These are phyloP conservation scores for Plebejus melissa DNA, from an alignment of 2,888 invertebrate genomes.

Conservation along the genomic window DNA sequence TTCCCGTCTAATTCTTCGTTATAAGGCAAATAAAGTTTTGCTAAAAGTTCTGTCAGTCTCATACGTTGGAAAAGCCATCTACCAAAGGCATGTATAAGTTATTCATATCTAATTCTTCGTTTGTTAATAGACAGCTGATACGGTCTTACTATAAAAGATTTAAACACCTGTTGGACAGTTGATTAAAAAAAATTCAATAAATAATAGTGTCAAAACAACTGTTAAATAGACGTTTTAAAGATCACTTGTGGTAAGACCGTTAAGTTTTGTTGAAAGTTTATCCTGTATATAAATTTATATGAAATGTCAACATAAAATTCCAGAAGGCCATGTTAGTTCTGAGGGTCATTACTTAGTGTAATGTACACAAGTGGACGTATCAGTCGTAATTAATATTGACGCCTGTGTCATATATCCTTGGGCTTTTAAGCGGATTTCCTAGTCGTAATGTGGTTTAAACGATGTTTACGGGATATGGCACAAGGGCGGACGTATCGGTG, in stretches of 20 bases:
- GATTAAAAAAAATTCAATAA: too few relatives aligned
- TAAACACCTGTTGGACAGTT: too few relatives aligned
- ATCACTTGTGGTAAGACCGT: too few relatives aligned
- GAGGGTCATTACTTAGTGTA: not conserved
- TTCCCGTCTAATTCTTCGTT: too few relatives aligned
- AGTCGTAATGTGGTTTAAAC: conserved; percentile 18
- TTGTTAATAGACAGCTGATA: not conserved
- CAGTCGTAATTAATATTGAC: not conserved
- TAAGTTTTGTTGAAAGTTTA: not conserved
- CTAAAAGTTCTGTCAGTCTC: too few relatives aligned
- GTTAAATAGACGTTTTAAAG: too few relatives aligned
- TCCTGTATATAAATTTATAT: not conserved
- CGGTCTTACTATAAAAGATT: too few relatives aligned
- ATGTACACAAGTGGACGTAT: not conserved
- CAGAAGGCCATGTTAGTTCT: conserved; percentile 9
- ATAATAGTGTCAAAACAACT: too few relatives aligned
- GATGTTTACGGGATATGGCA: conserved; percentile 12
- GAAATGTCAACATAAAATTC: conserved; percentile 11
- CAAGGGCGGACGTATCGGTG: conserved; percentile 23
- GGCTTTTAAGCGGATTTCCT: conserved; percentile 26
- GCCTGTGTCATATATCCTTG: not conserved
- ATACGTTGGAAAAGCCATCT: too few relatives aligned
- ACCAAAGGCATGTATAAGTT: too few relatives aligned
- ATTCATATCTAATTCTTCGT: too few relatives aligned
- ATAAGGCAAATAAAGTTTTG: too few relatives aligned